Conservation (phyloP, 2,797 vertebrate genomes). For the Lophotriccus pileatus region DNA sequence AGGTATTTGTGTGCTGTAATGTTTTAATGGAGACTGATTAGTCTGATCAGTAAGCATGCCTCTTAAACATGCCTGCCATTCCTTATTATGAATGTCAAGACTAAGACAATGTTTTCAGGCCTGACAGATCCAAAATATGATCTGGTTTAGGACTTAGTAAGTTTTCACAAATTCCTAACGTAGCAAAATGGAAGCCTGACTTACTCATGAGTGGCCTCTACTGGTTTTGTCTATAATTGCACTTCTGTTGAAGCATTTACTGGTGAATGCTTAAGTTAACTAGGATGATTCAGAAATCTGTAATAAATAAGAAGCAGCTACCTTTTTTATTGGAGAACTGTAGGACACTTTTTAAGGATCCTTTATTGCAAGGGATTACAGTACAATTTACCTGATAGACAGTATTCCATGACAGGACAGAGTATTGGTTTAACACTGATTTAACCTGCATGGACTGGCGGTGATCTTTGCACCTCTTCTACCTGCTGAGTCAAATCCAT, state of each 20-base stretch:
- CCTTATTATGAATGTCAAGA: not conserved
- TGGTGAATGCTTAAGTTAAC: not conserved
- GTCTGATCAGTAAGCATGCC: not conserved
- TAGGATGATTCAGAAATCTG: not conserved
- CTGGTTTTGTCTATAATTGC: not conserved
- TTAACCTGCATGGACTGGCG: not conserved
- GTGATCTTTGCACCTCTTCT: not conserved
- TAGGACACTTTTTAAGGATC: not conserved
- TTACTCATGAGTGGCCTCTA: constrained; percentile 22
- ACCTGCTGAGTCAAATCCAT: not conserved
- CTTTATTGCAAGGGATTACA: not conserved
- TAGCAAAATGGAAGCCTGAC: not conserved
- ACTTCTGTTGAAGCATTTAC: constrained; percentile 31
- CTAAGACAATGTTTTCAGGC: not conserved
- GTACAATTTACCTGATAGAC: not conserved
- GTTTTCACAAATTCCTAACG: not conserved
- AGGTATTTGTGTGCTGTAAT: not conserved
- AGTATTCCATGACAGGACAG: not conserved
- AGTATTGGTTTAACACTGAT: not conserved
- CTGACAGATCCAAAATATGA: not conserved
- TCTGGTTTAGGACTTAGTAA: not conserved
- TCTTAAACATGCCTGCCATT: not conserved
- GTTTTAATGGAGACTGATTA: not conserved
- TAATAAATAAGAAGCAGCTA: not conserved
- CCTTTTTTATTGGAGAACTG: not conserved